A percentile compares a stretch with the other conserved stretches of the same genome.
Evolutionary conservation across 2,113 vertebrate species (phyloP).

Genomic region (Limnothrissa miodon): DNA sequence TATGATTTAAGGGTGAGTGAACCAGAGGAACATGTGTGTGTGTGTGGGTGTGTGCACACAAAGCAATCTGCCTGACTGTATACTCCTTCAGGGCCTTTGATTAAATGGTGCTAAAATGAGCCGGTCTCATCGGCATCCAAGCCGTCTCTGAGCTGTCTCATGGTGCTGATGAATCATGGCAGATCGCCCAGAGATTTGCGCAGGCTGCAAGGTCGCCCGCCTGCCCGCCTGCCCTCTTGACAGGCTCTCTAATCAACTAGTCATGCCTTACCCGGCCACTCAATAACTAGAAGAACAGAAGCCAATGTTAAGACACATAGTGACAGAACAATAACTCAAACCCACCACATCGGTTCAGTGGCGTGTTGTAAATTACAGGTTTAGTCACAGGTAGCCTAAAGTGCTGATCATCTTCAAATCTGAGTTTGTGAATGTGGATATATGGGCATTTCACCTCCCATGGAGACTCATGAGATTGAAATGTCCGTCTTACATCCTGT

Average conservation of each 20-base stretch:
- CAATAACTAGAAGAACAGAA: neutral
- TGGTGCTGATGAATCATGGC: neutral
- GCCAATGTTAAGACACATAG: neutral
- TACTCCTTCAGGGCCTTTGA: neutral
- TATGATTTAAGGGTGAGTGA: neutral
- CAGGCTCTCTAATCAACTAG: conserved; percentile 3
- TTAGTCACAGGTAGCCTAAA: neutral
- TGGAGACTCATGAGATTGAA: neutral
- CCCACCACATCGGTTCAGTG: neutral
- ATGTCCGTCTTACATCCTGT: neutral
- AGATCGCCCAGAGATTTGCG: neutral
- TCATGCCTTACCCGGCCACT: neutral
- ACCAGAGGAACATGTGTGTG: neutral
- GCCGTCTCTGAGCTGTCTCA: conserved; percentile 1
- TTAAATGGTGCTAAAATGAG: conserved; percentile 1
- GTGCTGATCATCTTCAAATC: neutral
- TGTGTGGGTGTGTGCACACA: neutral
- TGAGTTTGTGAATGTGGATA: neutral
- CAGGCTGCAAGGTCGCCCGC: neutral
- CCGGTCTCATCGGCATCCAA: neutral
- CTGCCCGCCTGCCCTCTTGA: neutral
- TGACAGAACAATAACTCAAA: neutral
- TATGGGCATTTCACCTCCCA: neutral
- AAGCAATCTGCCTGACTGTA: neutral
- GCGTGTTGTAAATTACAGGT: neutral